A percentile compares a stretch with the other conserved stretches of the same genome.
Evolutionary conservation across 92 coral and sea anemone species (phyloP).

Genomic region (Desmophyllum pertusum): DNA sequence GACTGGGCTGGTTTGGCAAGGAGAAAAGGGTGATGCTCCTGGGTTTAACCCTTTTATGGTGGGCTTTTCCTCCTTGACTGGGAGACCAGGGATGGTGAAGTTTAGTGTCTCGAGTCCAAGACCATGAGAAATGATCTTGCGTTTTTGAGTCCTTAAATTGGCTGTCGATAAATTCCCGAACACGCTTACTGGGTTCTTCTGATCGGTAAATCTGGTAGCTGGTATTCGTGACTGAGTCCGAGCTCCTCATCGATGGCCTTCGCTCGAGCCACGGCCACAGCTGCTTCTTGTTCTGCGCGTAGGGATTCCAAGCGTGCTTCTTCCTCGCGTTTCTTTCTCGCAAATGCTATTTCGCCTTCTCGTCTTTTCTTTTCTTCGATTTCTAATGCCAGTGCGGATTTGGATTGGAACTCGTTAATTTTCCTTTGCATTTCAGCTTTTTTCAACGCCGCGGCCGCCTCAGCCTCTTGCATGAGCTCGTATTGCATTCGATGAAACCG

Average conservation of each 20-base stretch:
- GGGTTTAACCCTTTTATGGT: too few species aligned
- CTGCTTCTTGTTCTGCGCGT: constrained; percentile 19
- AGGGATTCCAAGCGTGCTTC: constrained; percentile 14
- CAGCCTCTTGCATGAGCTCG: constrained; percentile 43
- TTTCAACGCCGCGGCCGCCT: constrained; percentile 48
- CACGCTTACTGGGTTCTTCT: constrained; percentile 17
- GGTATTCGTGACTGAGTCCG: neutral
- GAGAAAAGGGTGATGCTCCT: too few species aligned
- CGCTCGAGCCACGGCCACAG: neutral
- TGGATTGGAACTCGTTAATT: neutral
- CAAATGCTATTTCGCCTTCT: constrained; percentile 25
- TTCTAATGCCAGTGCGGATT: constrained; percentile 18
- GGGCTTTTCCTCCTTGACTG: too few species aligned
- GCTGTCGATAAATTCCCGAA: constrained; percentile 7
- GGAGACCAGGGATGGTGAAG: too few species aligned
- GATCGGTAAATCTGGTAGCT: neutral
- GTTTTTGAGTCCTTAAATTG: too few species aligned
- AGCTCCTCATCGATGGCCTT: constrained; percentile 19
- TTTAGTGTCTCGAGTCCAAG: too few species aligned
- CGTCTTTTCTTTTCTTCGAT: neutral
- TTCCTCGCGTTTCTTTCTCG: constrained; percentile 17
- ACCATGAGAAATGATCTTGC: too few species aligned
- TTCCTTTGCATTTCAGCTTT: constrained; percentile 29
- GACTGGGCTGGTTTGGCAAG: too few species aligned
- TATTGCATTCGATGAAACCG: constrained; percentile 20